These are phyloP conservation scores for Engystomops pustulosus DNA, from an alignment of 2,113 vertebrate species.

Conservation along the genomic window DNA sequence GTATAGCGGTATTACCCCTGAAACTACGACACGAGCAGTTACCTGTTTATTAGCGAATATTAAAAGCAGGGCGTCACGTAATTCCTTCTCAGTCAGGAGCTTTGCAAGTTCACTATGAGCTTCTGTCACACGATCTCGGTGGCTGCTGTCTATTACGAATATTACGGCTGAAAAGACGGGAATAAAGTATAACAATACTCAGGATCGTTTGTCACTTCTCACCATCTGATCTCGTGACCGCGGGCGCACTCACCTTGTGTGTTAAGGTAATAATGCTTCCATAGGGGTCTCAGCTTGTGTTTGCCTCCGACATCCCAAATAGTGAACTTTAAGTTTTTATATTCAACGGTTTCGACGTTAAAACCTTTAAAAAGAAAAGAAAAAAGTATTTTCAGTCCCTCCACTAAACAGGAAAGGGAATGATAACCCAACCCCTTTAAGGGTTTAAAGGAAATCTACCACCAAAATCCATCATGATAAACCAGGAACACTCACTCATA, in stretches of 20 bases:
- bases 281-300: slow-evolving; percentile 93
- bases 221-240: too few relatives aligned
- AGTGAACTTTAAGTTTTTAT: slow-evolving; percentile 98
- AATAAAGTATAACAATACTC: too few relatives aligned
- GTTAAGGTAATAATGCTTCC: slow-evolving; percentile 99
- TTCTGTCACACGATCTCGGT: slow-evolving; percentile 93
- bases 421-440: too few relatives aligned
- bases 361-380: slow-evolving; percentile 83
- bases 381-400: too few relatives aligned
- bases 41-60: slow-evolving; percentile 99
- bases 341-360: slow-evolving; percentile 98
- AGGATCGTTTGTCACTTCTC: too few relatives aligned
- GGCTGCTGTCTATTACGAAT: slow-evolving; percentile 96
- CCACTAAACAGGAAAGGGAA: too few relatives aligned
- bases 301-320: slow-evolving; percentile 99
- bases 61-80: slow-evolving; percentile 92
- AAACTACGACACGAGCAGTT: slow-evolving; percentile 39
- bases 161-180: slow-evolving; percentile 84
- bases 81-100: slow-evolving; percentile 93
- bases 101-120: slow-evolving; percentile 96
- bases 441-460: too few relatives aligned
- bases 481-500: too few relatives aligned
- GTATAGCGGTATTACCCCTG: neutral
- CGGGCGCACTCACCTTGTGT: slow-evolving; percentile 87
- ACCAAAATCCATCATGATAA: too few relatives aligned